These are phyloP conservation scores for Austrolebias charrua DNA, from an alignment of 2,797 vertebrate species.

Conservation along the genomic window DNA sequence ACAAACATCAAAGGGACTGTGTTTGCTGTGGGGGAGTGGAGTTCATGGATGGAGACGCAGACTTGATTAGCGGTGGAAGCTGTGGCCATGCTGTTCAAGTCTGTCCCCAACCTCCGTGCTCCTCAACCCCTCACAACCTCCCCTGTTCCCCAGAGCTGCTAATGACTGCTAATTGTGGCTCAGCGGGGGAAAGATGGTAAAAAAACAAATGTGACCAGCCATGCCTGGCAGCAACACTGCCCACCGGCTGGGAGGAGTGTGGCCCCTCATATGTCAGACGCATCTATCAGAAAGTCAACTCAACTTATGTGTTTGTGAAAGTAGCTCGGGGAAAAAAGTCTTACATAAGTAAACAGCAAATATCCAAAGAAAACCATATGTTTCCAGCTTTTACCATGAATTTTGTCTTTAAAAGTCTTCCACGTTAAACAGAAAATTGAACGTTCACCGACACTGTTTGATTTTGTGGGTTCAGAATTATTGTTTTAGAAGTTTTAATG, in stretches of 20 bases:
- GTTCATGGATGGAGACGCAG: slow-evolving; percentile 33
- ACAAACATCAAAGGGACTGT: slow-evolving; percentile 32
- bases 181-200: slow-evolving; percentile 57
- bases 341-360: not conserved
- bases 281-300: slow-evolving; percentile 37
- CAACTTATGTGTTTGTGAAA: slow-evolving; percentile 44
- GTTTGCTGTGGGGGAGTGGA: slow-evolving; percentile 25
- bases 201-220: slow-evolving; percentile 48
- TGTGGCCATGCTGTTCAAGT: slow-evolving; percentile 40
- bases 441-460: fast-evolving
- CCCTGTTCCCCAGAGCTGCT: slow-evolving; percentile 58
- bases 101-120: slow-evolving; percentile 34
- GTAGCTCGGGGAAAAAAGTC: slow-evolving; percentile 23
- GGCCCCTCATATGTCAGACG: slow-evolving; percentile 57
- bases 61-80: slow-evolving; percentile 48
- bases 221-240: slow-evolving; percentile 47
- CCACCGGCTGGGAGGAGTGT: slow-evolving; percentile 48
- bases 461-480: not conserved
- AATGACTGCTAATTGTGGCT: slow-evolving; percentile 77
- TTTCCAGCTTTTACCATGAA: not conserved
- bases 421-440: not conserved
- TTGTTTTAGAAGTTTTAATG: slow-evolving; percentile 9
- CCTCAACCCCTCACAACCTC: slow-evolving; percentile 18
- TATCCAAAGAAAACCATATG: slow-evolving; percentile 8
- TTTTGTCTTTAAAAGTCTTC: not conserved